phyloP scores from a whole-genome alignment of 2,113 vertebrate species.

The Actenoides lindsayi region DNA sequence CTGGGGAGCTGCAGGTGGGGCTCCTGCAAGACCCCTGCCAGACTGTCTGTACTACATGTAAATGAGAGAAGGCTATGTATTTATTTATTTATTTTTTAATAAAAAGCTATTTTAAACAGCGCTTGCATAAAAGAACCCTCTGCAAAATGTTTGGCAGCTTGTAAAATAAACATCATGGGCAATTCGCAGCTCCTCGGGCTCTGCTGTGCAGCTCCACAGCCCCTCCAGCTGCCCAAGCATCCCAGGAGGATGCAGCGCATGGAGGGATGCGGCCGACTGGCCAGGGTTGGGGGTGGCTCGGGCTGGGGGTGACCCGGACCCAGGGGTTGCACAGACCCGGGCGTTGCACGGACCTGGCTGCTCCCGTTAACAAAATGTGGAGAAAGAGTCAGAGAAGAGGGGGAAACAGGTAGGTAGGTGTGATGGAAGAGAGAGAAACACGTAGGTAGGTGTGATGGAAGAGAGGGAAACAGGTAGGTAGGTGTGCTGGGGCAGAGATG shows the following conservation, averaged over 20 bases:
- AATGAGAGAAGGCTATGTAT: background rate
- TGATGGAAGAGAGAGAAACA: accelerated
- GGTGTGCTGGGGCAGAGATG: background rate
- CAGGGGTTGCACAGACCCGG: no score
- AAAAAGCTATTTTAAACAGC: background rate
- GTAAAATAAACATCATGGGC: slow-evolving; percentile 8
- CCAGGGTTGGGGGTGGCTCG: background rate
- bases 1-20: background rate
- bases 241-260: accelerated
- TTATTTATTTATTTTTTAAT: background rate
- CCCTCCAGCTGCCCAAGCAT: background rate
- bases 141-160: slow-evolving; percentile 1
- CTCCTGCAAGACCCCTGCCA: background rate
- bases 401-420: accelerated
- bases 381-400: background rate
- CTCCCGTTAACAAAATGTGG: background rate
- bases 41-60: slow-evolving; percentile 55
- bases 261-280: background rate
- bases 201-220: background rate
- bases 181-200: slow-evolving; percentile 18
- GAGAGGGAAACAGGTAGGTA: background rate
- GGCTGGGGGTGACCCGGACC: no score
- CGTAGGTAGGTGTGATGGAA: background rate
- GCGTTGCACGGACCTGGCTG: accelerated
- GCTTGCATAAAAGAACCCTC: background rate